phyloP scores from a whole-genome alignment of 2,797 vertebrate genomes.

The Podarcis lilfordi region DNA sequence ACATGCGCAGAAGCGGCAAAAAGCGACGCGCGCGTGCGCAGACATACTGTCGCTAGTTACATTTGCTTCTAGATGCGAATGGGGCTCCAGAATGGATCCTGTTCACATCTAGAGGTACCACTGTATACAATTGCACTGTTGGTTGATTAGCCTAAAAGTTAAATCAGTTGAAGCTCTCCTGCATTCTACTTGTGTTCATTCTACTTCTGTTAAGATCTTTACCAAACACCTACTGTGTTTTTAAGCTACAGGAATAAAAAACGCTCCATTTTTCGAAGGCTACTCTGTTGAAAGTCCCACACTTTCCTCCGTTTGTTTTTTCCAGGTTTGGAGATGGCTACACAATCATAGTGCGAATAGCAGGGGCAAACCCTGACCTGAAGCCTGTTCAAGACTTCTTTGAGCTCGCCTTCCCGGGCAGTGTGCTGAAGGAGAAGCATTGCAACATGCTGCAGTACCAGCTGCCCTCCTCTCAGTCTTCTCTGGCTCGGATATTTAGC shows the following conservation, averaged over 20 bases:
- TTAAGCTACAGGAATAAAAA: neutral
- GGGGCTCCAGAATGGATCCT: too few relatives aligned
- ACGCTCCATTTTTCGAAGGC: neutral
- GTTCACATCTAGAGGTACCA: too few relatives aligned
- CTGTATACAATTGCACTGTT: too few relatives aligned
- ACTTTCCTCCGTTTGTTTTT: constrained; percentile 38
- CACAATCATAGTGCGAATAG: constrained; percentile 94
- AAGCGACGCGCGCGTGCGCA: too few relatives aligned
- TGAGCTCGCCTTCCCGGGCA: constrained; percentile 89
- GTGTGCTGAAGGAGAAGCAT: constrained; percentile 93
- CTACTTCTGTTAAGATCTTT: neutral
- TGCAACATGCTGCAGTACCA: constrained; percentile 97
- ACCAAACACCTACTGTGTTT: neutral
- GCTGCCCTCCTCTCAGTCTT: constrained; percentile 90
- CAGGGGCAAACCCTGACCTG: constrained; percentile 88
- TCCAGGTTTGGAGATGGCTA: constrained; percentile 96
- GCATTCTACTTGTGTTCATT: too few relatives aligned
- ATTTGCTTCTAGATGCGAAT: too few relatives aligned
- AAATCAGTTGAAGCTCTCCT: too few relatives aligned
- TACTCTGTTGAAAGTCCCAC: neutral
- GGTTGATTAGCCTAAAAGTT: too few relatives aligned
- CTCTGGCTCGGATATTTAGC: constrained; percentile 93
- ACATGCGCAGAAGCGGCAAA: too few relatives aligned
- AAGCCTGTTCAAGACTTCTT: constrained; percentile 94
- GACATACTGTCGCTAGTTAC: too few relatives aligned